Conservation (phyloP, 2,888 invertebrate genomes). For the Eledona agricola region DNA sequence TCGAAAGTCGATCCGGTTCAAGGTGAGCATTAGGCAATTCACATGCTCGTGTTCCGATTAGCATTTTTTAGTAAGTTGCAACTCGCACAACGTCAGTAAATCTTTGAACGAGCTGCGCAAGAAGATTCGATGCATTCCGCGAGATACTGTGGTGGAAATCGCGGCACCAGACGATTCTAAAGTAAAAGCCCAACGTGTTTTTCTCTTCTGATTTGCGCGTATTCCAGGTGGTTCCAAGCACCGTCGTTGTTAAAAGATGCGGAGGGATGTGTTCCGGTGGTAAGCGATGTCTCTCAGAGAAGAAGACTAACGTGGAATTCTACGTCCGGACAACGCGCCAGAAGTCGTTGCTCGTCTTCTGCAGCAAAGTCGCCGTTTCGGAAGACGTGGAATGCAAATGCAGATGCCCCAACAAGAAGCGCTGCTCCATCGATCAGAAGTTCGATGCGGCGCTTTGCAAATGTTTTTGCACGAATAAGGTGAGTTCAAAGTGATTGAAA, state of each 20-base stretch:
- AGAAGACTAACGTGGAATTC: slow-evolving; percentile 41
- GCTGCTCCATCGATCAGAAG: slow-evolving; percentile 49
- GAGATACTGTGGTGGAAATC: slow-evolving; percentile 53
- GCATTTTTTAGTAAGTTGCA: slow-evolving; percentile 40
- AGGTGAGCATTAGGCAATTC: slow-evolving; percentile 9
- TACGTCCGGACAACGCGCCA: slow-evolving; percentile 45
- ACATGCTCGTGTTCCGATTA: slow-evolving; percentile 2
- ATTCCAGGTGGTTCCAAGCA: slow-evolving; percentile 52
- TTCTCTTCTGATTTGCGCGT: too few relatives aligned
- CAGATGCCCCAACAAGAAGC: slow-evolving; percentile 46
- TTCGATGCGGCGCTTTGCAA: slow-evolving; percentile 51
- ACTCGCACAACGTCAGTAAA: slow-evolving; percentile 35
- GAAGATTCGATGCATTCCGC: slow-evolving; percentile 52
- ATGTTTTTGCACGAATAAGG: slow-evolving; percentile 53
- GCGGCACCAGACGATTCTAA: slow-evolving; percentile 42
- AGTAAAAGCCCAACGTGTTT: too few relatives aligned
- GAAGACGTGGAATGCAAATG: slow-evolving; percentile 54
- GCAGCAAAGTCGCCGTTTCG: slow-evolving; percentile 50
- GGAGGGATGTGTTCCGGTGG: slow-evolving; percentile 52
- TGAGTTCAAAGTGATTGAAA: slow-evolving; percentile 25
- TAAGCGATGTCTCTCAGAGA: slow-evolving; percentile 48
- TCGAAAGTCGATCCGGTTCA: slow-evolving; percentile 19
- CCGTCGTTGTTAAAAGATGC: slow-evolving; percentile 54
- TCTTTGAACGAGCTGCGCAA: slow-evolving; percentile 40
- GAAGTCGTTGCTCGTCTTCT: slow-evolving; percentile 36